Conservation (phyloP, 2,888 invertebrate genomes). For the Drosophila melanosoma region DNA sequence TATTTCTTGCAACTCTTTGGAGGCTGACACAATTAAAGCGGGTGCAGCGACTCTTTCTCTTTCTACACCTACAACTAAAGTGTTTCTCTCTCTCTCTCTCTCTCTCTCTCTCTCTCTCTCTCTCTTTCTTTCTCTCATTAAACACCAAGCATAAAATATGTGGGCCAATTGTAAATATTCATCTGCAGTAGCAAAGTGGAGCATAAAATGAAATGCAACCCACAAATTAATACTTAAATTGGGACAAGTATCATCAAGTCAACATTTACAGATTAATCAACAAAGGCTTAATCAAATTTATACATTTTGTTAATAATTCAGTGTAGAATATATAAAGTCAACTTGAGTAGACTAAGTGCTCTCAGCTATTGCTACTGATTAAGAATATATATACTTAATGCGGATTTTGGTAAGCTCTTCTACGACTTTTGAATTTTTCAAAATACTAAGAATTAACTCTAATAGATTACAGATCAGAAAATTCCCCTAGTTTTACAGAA, state of each 20-base stretch:
- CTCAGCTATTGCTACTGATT: neutral
- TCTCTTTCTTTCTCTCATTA: constrained; percentile 40
- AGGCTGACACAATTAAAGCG: constrained; percentile 50
- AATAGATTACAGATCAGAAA: neutral
- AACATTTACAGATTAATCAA: neutral
- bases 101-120: too few relatives aligned
- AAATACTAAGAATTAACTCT: neutral
- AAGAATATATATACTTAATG: neutral
- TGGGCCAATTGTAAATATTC: constrained; percentile 20
- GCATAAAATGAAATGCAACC: constrained; percentile 15
- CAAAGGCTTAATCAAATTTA: neutral
- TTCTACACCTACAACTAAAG: neutral
- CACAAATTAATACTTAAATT: constrained; percentile 1
- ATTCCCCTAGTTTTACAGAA: neutral
- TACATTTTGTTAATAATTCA: neutral
- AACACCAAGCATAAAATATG: neutral
- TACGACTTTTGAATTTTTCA: neutral
- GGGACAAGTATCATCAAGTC: neutral
- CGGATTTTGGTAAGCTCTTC: neutral
- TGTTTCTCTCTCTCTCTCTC: too few relatives aligned
- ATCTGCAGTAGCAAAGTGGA: constrained; percentile 17
- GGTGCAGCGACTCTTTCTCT: neutral
- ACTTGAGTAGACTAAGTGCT: too few relatives aligned
- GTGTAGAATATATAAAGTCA: neutral
- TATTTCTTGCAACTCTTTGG: constrained; percentile 1